Conservation (phyloP, 2,113 vertebrate genomes). For the Mola mola region DNA sequence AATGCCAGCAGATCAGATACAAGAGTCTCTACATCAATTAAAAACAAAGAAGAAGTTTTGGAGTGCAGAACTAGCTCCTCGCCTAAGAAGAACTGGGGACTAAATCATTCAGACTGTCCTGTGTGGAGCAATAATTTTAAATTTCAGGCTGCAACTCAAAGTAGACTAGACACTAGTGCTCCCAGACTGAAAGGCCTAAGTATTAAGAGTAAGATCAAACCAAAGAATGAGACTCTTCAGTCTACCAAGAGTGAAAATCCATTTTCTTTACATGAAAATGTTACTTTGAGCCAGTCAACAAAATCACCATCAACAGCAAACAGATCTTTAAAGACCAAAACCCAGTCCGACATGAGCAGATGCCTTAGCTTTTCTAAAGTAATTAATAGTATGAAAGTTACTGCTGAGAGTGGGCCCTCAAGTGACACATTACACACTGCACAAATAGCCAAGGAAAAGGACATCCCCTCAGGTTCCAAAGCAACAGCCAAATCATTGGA, state of each 20-base stretch:
- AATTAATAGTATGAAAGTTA: slow-evolving; percentile 34
- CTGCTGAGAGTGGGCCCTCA: background rate
- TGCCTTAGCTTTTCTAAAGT: slow-evolving; percentile 12
- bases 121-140: slow-evolving; percentile 72
- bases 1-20: slow-evolving; percentile 40
- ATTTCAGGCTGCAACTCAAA: slow-evolving; percentile 74
- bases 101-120: slow-evolving; percentile 72
- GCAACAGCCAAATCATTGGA: too few relatives aligned
- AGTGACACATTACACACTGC: slow-evolving; percentile 10
- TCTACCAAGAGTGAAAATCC: slow-evolving; percentile 53
- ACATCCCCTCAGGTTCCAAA: slow-evolving; percentile 3
- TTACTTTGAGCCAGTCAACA: slow-evolving; percentile 76
- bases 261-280: slow-evolving; percentile 71
- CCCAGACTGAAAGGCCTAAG: slow-evolving; percentile 84
- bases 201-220: slow-evolving; percentile 82
- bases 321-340: slow-evolving; percentile 59
- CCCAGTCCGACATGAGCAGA: slow-evolving; percentile 53
- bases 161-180: slow-evolving; percentile 69
- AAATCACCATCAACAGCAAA: slow-evolving; percentile 57
- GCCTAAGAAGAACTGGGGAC: slow-evolving; percentile 55
- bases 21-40: slow-evolving; percentile 41
- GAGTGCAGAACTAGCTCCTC: slow-evolving; percentile 62
- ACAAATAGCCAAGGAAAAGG: slow-evolving; percentile 41
- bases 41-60: slow-evolving; percentile 72
- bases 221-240: slow-evolving; percentile 59